Percentiles rank a stretch among this genome's conserved stretches.
phyloP scores from a whole-genome alignment of 2,888 invertebrate genomes.

The Caenorhabditis angaria region DNA sequence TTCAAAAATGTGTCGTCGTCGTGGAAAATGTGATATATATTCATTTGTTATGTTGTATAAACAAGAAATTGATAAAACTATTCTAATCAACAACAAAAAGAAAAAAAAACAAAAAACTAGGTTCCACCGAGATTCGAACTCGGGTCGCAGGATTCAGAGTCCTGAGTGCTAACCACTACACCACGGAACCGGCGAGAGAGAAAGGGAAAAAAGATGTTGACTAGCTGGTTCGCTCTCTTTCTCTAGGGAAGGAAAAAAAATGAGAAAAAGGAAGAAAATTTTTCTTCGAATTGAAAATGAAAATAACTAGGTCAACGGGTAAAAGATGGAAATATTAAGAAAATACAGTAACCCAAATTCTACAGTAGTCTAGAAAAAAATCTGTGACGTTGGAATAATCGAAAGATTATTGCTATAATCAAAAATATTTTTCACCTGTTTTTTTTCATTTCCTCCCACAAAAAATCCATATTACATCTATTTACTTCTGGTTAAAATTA shows the following conservation, averaged over 20 bases:
- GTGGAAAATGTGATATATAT: neutral
- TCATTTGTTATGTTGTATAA: neutral
- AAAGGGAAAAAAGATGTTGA: neutral
- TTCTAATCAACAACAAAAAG: neutral
- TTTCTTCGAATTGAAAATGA: too few species aligned
- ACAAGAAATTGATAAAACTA: neutral
- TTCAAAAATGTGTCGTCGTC: neutral
- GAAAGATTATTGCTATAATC: too few species aligned
- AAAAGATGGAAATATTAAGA: too few species aligned
- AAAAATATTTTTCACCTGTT: too few species aligned
- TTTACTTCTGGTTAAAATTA: too few species aligned
- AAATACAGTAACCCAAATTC: too few species aligned
- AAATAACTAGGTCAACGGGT: too few species aligned
- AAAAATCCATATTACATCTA: too few species aligned
- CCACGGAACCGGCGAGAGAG: conserved; percentile 43
- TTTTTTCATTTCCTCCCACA: too few species aligned
- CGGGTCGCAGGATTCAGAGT: conserved; percentile 63
- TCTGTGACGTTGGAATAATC: too few species aligned
- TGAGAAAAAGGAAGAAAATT: neutral
- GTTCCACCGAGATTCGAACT: conserved; percentile 63
- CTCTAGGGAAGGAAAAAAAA: neutral
- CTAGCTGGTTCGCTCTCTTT: neutral
- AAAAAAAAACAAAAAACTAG: conserved; percentile 14
- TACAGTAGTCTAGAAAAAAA: too few species aligned
- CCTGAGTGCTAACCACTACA: conserved; percentile 64